Evolutionary conservation across 1,140 invertebrate species (phyloP), one percentile per base, ranked within the genome.

Genomic region (Euura lappo): DNA sequence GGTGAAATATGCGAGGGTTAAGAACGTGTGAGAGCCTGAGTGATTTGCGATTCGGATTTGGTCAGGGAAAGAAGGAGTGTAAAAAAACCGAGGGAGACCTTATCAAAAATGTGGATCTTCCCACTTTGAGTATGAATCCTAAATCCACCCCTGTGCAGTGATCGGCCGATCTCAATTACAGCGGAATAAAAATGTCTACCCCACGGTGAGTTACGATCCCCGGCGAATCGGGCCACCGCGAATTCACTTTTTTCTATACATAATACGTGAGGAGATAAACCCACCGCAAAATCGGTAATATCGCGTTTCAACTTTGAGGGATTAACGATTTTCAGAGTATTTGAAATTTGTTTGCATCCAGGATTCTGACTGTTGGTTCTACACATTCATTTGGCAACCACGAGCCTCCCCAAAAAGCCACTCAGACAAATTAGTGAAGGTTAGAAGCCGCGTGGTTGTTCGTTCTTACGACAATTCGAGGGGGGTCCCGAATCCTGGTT

Each of bases 1-100:
- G 28, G 28, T 28, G 28, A 28, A 1, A 28, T 28, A 28, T 28
- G 28, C 28, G 28, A 28, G 28, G 28, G 28, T 28, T 28, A 28
- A 28, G 28, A 28, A 28, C 28, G 28, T 28, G 28, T 28, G 28
- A 51, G 47, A 8, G 47, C 7, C 7, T 51, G 47, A 51, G 47
- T 51, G 47, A 51, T 51, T 51, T 51, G 47, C 47, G 47, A 51
- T 51, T n/a, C 47, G 47, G 47, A 51, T 51, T 51, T 51, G 11
- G 47, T n/a, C 47, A 8, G 7, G 28, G 28, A 28, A 28, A 28
- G 28, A 28, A 28, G 28, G 28, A 28, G 28, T 28, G 1, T 28
- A 28, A 28, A 28, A 28, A 28, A 28, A 28, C 28, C 47, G 11
- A 7, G 11, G 47, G 47, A 28, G 11, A n/a, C 47, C 47, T 51